A percentile compares a stretch with the other conserved stretches of the same genome.
Conservation (phyloP, 2,797 vertebrate species). For the Halcyon chelicuti region DNA sequence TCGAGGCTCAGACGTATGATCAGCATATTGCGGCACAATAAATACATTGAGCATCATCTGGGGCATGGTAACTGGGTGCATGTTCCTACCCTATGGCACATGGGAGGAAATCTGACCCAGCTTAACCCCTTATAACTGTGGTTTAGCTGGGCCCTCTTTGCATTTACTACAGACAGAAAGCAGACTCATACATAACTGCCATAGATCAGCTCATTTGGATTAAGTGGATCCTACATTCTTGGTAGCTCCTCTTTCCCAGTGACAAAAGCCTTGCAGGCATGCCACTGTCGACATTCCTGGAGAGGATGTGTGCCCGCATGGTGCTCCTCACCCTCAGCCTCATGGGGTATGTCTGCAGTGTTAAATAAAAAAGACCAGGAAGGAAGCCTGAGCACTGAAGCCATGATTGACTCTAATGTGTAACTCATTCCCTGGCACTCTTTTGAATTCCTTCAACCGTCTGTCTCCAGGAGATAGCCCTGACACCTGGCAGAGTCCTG, state of each 20-base stretch:
- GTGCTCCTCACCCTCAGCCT: not conserved
- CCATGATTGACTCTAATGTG: not conserved
- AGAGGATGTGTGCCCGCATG: not conserved
- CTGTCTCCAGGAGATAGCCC: not conserved
- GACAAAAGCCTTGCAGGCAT: not conserved
- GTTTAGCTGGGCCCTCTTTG: not conserved
- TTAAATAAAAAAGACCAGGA: not conserved
- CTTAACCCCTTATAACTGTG: not conserved
- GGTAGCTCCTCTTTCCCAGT: not conserved
- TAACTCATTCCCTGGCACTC: not conserved
- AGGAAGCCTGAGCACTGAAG: not conserved
- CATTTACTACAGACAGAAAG: slow-evolving; percentile 15
- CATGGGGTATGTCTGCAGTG: fast-evolving
- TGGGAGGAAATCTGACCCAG: slow-evolving; percentile 4
- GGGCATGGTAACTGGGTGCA: not conserved
- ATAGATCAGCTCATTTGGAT: not conserved
- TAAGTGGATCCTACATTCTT: not conserved
- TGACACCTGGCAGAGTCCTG: not conserved
- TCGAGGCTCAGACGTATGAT: slow-evolving; percentile 60
- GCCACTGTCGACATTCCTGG: not conserved
- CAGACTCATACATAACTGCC: not conserved
- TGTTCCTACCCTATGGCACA: not conserved
- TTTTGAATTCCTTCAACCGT: not conserved
- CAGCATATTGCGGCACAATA: slow-evolving; percentile 50
- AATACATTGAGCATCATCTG: slow-evolving; percentile 16